Conservation (phyloP, 1,140 invertebrate species). For the Musca vetustissima region DNA sequence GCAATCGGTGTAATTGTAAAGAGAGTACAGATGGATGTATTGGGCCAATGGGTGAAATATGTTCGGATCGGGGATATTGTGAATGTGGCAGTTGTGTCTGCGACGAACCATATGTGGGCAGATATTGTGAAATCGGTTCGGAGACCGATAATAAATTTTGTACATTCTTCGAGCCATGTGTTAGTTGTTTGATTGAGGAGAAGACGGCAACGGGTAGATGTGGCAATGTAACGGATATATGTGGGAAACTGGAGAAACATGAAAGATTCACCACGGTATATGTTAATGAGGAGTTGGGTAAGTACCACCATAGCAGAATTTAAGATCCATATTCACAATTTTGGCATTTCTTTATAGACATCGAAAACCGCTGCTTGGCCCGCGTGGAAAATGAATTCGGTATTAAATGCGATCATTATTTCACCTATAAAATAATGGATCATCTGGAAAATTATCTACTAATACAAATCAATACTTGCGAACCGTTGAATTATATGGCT, state of each 20-base stretch:
- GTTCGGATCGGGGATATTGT: constrained; percentile 67
- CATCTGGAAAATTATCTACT: constrained; percentile 44
- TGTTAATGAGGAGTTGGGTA: constrained; percentile 32
- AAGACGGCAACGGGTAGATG: constrained; percentile 37
- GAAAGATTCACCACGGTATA: constrained; percentile 38
- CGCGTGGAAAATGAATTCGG: constrained; percentile 54
- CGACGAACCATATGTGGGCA: constrained; percentile 40
- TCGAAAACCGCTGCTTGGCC: constrained; percentile 50
- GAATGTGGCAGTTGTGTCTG: constrained; percentile 76
- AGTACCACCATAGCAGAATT: neutral
- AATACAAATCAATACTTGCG: constrained; percentile 55
- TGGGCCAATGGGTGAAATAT: constrained; percentile 59
- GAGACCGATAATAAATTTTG: constrained; percentile 52
- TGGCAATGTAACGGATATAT: constrained; percentile 39
- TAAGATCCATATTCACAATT: neutral
- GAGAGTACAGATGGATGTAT: constrained; percentile 39
- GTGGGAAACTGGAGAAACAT: constrained; percentile 34
- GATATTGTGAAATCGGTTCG: constrained; percentile 45
- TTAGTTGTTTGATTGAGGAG: constrained; percentile 44
- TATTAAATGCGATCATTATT: constrained; percentile 58
- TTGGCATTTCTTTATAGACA: constrained; percentile 30
- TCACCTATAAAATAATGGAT: constrained; percentile 56
- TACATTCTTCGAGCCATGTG: constrained; percentile 49
- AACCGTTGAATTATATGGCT: constrained; percentile 39
- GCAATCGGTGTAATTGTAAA: constrained; percentile 42